Percentiles rank a stretch among this genome's conserved stretches.
phyloP scores from a whole-genome alignment of 2,113 vertebrate genomes.

The Crotalus viridis region DNA sequence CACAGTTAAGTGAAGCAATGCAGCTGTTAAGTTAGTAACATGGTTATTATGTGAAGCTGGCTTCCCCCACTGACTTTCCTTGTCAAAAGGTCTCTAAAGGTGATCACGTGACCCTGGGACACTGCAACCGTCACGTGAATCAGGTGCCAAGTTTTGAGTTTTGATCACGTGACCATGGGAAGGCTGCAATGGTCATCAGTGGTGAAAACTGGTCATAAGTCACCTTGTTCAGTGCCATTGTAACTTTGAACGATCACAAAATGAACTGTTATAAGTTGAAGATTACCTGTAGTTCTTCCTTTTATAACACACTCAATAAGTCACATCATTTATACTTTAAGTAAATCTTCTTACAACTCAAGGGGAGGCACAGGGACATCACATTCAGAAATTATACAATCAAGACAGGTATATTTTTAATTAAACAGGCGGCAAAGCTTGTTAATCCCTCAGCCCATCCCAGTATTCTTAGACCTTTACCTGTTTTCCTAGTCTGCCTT shows the following conservation, averaged over 20 bases:
- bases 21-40: background rate
- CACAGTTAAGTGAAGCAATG: background rate
- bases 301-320: background rate
- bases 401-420: background rate
- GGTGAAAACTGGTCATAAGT: background rate
- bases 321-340: background rate
- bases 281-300: background rate
- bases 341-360: background rate
- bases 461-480: slow-evolving; percentile 68
- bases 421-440: background rate
- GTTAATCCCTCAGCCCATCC: background rate
- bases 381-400: background rate
- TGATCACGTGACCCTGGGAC: background rate
- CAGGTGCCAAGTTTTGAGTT: background rate
- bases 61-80: background rate
- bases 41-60: background rate
- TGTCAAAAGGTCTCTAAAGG: background rate
- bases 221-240: background rate
- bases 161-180: background rate
- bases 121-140: too few relatives aligned
- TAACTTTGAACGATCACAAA: background rate
- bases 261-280: background rate
- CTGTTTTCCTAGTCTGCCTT: slow-evolving; percentile 89
- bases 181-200: background rate
- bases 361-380: background rate